Evolutionary conservation across 1,140 invertebrate genomes (phyloP).

Genomic region (Lanistes nyassanus): DNA sequence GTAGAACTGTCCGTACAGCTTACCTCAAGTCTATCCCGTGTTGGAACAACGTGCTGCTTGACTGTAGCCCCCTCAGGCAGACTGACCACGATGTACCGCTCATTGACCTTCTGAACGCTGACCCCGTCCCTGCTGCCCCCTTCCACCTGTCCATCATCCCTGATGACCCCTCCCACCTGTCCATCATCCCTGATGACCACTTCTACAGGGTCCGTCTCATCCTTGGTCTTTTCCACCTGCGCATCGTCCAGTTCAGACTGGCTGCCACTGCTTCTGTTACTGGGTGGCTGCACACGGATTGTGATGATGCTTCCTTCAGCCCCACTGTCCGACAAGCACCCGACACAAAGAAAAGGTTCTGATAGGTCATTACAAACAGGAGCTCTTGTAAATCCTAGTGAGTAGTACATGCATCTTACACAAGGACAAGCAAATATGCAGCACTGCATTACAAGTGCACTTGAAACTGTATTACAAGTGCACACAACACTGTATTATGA

Average conservation of each 20-base stretch:
- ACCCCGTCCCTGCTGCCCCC: neutral
- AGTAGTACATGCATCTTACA: neutral
- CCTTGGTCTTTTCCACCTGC: neutral
- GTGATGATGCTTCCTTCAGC: slow-evolving; percentile 15
- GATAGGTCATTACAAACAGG: neutral
- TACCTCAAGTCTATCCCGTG: slow-evolving; percentile 30
- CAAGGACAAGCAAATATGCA: too few species aligned
- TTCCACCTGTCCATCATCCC: slow-evolving; percentile 5
- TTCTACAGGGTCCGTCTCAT: neutral
- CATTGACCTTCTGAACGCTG: slow-evolving; percentile 1
- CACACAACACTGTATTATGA: too few species aligned
- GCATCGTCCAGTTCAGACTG: neutral
- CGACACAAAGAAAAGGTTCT: neutral
- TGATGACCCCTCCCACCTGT: slow-evolving; percentile 7
- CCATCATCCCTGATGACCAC: slow-evolving; percentile 9
- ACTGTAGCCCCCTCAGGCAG: slow-evolving; percentile 47
- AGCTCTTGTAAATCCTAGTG: too few species aligned
- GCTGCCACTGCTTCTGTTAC: neutral
- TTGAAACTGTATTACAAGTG: too few species aligned
- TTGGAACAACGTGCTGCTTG: slow-evolving; percentile 31
- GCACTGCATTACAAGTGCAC: too few species aligned
- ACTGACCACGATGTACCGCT: slow-evolving; percentile 45
- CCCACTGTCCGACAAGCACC: neutral
- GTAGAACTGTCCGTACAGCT: neutral
- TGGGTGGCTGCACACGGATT: slow-evolving; percentile 14